Evolutionary conservation across 2,113 vertebrate genomes (phyloP), one percentile per base, ranked within the genome.

Genomic region (Pitta sordida): DNA sequence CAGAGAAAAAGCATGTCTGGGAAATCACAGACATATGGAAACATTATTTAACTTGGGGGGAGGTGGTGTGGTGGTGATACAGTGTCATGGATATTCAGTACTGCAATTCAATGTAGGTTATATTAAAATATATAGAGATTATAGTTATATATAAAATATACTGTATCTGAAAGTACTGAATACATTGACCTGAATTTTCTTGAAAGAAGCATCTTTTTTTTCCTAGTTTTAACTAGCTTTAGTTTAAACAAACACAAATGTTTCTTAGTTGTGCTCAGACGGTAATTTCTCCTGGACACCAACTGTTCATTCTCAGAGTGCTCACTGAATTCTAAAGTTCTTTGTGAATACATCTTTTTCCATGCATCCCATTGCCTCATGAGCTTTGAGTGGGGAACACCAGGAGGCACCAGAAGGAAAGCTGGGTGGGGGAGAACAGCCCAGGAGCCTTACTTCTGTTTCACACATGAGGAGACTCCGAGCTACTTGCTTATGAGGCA

Each of bases 31-130:
- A 44, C 1, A 0, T 20, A 52, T 1, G 5, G 5, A 49, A 93
- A 76, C 46, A 17, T 32, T 32, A 34, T 15, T 88, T 76, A 86
- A 52, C 68, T 39, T 48, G 0, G 1, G 9, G 2, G 2, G 1
- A n/a, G n/a, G n/a, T n/a, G n/a, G n/a, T n/a, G 0, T 12, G 9
- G 3, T 11, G 13, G 11, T 24, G 9, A 34, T 68, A 37, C 24
- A 49, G 11, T 59, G 13, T 62, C 7, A 8, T 55, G 52, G 75
- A 29, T 13, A 34, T 37, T 59, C 39, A 63, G 43, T 37, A 63
- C n/a, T 27, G 13, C 30, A 41, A 92, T 11, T 53, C 34, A 36
- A 15, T 32, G 5, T 13, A 44, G 52, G 4, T 29, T 73, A 10
- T 41, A 59, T 52, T 63, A 46, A 78, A 74, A 70, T 56, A 65